Evolutionary conservation across 2,113 vertebrate genomes (phyloP).

Genomic region (Micromys minutus): DNA sequence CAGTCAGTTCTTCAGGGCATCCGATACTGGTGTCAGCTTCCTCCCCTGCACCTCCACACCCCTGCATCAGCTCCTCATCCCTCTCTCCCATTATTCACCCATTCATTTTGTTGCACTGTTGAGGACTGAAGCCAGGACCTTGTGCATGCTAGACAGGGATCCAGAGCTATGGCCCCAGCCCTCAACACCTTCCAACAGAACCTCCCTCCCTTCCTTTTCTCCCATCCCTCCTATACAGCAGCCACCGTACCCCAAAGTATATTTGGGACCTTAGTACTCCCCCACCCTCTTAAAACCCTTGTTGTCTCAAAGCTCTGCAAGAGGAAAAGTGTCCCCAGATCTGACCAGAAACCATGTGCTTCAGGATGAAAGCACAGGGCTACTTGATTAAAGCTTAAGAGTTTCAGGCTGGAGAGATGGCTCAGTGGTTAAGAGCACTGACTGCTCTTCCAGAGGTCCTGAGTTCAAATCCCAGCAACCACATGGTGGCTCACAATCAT

Average conservation of each 20-base stretch:
- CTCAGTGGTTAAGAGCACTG: too few species aligned
- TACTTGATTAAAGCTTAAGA: background rate
- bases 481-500: too few species aligned
- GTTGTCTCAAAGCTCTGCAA: background rate
- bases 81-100: background rate
- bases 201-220: background rate
- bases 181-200: background rate
- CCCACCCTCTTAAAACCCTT: background rate
- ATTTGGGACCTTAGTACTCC: background rate
- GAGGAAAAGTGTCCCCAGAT: background rate
- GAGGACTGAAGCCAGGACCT: background rate
- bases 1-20: background rate
- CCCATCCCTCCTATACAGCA: rapidly evolving
- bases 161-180: background rate
- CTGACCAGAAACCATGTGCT: background rate
- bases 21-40: background rate
- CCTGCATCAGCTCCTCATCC: background rate
- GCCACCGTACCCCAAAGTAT: background rate
- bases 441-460: too few species aligned
- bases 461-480: too few species aligned
- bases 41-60: background rate
- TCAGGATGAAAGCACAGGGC: background rate
- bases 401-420: too few species aligned
- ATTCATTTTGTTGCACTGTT: background rate
- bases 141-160: background rate